Evolutionary conservation across 2,888 invertebrate genomes (phyloP).

Genomic region (Drosophila tripunctata): DNA sequence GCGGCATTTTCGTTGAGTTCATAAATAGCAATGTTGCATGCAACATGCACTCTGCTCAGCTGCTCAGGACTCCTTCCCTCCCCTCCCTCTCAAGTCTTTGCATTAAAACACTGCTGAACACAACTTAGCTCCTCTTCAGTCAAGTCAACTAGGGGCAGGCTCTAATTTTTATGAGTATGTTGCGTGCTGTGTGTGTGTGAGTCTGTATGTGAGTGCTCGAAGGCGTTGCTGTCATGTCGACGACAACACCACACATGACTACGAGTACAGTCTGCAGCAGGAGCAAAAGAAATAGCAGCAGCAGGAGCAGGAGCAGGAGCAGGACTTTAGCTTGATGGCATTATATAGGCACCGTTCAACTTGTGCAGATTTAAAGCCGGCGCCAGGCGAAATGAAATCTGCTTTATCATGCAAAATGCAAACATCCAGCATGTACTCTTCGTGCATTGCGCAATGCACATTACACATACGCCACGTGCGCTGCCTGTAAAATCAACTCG

Average conservation of each 20-base stretch:
- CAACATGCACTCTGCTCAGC: constrained; percentile 61
- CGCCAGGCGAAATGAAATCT: constrained; percentile 41
- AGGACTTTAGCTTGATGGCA: constrained; percentile 17
- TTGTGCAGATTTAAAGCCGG: constrained; percentile 43
- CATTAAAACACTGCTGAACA: constrained; percentile 15
- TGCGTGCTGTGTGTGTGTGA: constrained; percentile 71
- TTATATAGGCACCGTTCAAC: constrained; percentile 33
- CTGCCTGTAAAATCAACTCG: constrained; percentile 26
- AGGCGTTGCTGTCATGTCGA: constrained; percentile 68
- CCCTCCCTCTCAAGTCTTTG: constrained; percentile 1
- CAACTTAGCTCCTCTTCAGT: constrained; percentile 26
- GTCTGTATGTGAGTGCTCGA: constrained; percentile 48
- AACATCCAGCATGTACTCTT: constrained; percentile 21
- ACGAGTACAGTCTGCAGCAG: constrained; percentile 34
- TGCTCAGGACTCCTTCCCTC: constrained; percentile 21
- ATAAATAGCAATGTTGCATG: constrained; percentile 80
- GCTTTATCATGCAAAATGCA: constrained; percentile 58
- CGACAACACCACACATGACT: constrained; percentile 43
- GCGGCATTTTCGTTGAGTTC: constrained; percentile 67
- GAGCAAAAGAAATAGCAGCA: background rate
- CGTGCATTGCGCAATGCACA: constrained; percentile 18
- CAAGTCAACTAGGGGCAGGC: constrained; percentile 41
- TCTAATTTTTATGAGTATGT: constrained; percentile 79
- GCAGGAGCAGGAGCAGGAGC: background rate
- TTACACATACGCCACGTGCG: constrained; percentile 60